A percentile compares a stretch with the other conserved stretches of the same genome.
Conservation (phyloP, 1,140 invertebrate species). For the Zaprionus gabonicus region DNA sequence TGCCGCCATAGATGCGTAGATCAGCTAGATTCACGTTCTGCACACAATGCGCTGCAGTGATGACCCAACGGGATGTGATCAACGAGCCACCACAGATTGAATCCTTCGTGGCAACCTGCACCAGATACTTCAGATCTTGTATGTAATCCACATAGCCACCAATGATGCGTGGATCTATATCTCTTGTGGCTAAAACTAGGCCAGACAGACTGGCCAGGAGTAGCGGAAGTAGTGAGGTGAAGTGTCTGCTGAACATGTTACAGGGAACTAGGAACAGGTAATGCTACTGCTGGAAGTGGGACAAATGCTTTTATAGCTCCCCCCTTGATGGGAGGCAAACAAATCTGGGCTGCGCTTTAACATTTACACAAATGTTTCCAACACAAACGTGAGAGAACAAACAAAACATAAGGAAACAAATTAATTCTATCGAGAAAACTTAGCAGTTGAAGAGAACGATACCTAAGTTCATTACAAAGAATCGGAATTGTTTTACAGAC, state of each 20-base stretch:
- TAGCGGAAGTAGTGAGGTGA: slow-evolving; percentile 25
- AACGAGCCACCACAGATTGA: slow-evolving; percentile 64
- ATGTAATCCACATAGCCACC: slow-evolving; percentile 55
- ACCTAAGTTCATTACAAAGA: neutral
- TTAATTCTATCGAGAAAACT: neutral
- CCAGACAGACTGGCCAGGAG: slow-evolving; percentile 20
- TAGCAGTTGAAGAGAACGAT: neutral
- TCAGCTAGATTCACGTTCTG: slow-evolving; percentile 12
- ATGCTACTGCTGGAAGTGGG: slow-evolving; percentile 7
- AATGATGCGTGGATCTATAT: slow-evolving; percentile 60
- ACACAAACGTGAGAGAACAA: neutral
- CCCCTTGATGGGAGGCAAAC: neutral
- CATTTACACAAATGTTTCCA: slow-evolving; percentile 72
- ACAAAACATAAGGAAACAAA: neutral
- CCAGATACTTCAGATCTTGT: slow-evolving; percentile 54
- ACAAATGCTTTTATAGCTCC: slow-evolving; percentile 36
- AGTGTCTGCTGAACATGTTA: neutral
- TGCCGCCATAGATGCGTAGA: slow-evolving; percentile 55
- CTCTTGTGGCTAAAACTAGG: neutral
- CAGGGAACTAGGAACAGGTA: slow-evolving; percentile 11
- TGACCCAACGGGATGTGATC: slow-evolving; percentile 55
- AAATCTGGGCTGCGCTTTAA: slow-evolving; percentile 42
- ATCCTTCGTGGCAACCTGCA: slow-evolving; percentile 53
- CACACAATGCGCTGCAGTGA: slow-evolving; percentile 65
- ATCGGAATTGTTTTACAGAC: neutral